Evolutionary conservation across 2,113 vertebrate species (phyloP).

Genomic region (Nothocercus nigrocapillus): DNA sequence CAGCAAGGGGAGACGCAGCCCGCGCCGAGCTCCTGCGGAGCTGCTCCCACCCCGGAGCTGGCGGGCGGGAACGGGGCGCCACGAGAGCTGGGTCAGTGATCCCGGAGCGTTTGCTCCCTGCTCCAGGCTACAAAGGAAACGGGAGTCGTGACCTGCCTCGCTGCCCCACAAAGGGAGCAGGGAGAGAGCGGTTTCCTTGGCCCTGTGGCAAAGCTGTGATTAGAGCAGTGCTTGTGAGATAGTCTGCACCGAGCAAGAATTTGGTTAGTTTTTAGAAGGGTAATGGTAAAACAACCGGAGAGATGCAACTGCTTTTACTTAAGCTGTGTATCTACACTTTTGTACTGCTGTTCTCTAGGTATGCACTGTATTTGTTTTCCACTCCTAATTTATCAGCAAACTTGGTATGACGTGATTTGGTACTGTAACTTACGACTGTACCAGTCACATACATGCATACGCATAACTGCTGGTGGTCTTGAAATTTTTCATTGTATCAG

Average conservation of each 20-base stretch:
- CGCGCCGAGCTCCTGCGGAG: not conserved
- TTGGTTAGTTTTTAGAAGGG: constrained; percentile 32
- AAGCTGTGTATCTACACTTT: constrained; percentile 25
- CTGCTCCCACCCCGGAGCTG: not conserved
- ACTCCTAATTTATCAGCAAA: constrained; percentile 54
- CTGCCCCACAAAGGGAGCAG: not conserved
- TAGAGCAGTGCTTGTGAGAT: not conserved
- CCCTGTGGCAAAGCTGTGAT: not conserved
- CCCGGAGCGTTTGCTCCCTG: not conserved
- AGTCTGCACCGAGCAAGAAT: not conserved
- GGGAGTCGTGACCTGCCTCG: not conserved
- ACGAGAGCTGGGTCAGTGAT: constrained; percentile 9
- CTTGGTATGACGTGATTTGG: not conserved
- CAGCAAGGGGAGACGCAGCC: constrained; percentile 11
- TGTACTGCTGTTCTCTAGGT: constrained; percentile 49
- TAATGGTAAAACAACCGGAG: not conserved
- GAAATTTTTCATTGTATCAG: constrained; percentile 33
- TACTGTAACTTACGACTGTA: not conserved
- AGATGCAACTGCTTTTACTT: constrained; percentile 45
- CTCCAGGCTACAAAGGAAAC: not conserved
- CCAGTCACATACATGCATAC: constrained; percentile 22
- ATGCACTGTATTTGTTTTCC: constrained; percentile 46
- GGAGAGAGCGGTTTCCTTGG: not conserved
- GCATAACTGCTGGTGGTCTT: constrained; percentile 46
- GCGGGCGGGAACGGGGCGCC: not conserved